Conservation (phyloP, 2,113 vertebrate species). For the Hypanus sabinus region DNA sequence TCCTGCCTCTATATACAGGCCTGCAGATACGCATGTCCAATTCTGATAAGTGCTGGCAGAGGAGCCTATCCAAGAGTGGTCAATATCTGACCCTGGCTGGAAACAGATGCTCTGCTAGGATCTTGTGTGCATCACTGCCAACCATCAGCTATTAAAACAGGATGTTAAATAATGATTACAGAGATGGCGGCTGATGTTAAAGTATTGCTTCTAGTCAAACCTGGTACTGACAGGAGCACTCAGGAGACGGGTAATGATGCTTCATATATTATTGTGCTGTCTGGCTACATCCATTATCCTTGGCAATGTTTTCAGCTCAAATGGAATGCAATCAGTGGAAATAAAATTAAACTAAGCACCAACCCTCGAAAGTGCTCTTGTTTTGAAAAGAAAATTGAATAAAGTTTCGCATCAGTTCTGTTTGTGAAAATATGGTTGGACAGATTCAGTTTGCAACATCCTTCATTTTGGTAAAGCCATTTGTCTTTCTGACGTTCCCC, state of each 20-base stretch:
- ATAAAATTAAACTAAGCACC: conserved; percentile 21
- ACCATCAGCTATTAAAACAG: background rate
- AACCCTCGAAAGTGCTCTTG: conserved; percentile 21
- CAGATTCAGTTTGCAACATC: conserved; percentile 11
- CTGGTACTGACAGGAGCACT: background rate
- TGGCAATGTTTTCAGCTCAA: background rate
- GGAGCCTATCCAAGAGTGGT: too few species aligned
- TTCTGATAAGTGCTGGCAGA: too few species aligned
- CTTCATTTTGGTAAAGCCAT: background rate
- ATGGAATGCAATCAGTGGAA: background rate
- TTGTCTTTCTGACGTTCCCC: background rate
- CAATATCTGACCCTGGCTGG: too few species aligned
- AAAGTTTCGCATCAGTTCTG: conserved; percentile 13
- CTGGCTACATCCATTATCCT: conserved; percentile 14
- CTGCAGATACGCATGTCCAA: too few species aligned
- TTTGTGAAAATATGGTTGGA: conserved; percentile 7
- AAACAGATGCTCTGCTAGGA: background rate
- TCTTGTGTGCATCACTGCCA: too few species aligned
- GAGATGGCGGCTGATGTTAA: background rate
- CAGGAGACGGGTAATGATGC: background rate
- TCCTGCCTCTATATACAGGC: too few species aligned
- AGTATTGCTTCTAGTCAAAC: background rate
- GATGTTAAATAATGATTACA: background rate
- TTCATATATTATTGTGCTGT: conserved; percentile 4
- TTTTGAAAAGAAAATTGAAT: conserved; percentile 23